Evolutionary conservation across 2,888 invertebrate genomes (phyloP).

Genomic region (Chesias legatella): DNA sequence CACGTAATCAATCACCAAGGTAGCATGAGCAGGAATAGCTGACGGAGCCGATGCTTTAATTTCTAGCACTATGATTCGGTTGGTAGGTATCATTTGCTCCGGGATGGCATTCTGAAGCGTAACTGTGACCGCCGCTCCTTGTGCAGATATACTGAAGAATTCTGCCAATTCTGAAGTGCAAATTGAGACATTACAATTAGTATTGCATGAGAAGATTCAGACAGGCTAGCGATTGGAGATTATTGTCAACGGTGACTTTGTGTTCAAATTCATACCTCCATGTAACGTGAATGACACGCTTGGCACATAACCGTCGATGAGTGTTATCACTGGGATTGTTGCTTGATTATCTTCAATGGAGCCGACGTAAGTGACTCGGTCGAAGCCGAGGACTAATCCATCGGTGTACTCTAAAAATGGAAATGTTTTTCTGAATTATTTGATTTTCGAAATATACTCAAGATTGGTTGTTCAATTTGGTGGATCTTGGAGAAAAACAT

Average conservation of each 20-base stretch:
- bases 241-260: too few relatives aligned
- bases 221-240: too few relatives aligned
- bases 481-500: too few relatives aligned
- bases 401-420: conserved; percentile 9
- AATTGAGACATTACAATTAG: conserved; percentile 11
- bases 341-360: conserved; percentile 23
- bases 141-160: conserved; percentile 15
- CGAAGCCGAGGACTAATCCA: conserved; percentile 27
- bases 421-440: neutral
- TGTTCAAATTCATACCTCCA: conserved; percentile 30
- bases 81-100: conserved; percentile 24
- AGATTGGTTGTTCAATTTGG: too few relatives aligned
- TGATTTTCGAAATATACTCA: too few relatives aligned
- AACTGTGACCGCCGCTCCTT: conserved; percentile 16
- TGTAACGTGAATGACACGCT: conserved; percentile 30
- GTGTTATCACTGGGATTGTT: conserved; percentile 28
- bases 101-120: conserved; percentile 11
- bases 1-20: conserved; percentile 11
- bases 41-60: conserved; percentile 9
- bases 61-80: conserved; percentile 17
- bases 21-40: conserved; percentile 12
- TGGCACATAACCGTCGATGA: conserved; percentile 31
- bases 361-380: conserved; percentile 31
- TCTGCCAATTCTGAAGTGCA: conserved; percentile 17
- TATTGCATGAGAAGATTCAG: too few relatives aligned